These are phyloP conservation scores for Margarornis squamiger DNA, from an alignment of 2,797 vertebrate genomes.

Conservation along the genomic window DNA sequence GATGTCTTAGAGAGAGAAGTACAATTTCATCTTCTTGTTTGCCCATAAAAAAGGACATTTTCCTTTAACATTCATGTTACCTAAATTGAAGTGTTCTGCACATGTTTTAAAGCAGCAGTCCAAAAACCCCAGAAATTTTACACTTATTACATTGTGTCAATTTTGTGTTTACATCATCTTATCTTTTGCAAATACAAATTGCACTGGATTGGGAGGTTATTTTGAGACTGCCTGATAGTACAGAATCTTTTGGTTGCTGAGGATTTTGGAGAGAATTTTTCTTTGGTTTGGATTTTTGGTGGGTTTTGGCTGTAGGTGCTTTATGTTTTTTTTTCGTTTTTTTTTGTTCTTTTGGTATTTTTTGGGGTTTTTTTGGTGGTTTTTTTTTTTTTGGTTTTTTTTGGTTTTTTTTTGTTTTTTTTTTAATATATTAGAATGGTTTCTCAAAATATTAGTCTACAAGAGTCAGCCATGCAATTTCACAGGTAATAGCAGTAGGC, in stretches of 20 bases:
- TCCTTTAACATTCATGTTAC: background rate
- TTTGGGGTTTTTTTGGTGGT: rapidly evolving
- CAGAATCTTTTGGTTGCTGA: background rate
- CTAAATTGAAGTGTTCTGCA: background rate
- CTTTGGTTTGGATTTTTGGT: background rate
- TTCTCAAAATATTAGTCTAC: background rate
- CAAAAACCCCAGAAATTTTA: rapidly evolving
- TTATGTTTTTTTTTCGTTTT: too few species aligned
- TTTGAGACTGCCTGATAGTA: background rate
- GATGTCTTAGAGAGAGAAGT: background rate
- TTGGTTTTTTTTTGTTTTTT: background rate
- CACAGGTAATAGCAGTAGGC: conserved; percentile 32
- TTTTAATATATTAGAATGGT: background rate
- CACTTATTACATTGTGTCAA: background rate
- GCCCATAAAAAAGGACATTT: background rate
- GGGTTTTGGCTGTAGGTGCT: background rate
- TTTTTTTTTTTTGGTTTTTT: too few species aligned
- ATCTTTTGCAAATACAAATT: background rate
- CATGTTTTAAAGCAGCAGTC: background rate
- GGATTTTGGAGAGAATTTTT: rapidly evolving
- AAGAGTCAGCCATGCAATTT: conserved; percentile 38
- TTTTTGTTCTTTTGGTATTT: too few species aligned
- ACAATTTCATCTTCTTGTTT: background rate
- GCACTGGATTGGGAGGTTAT: background rate
- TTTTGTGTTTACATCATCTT: background rate